These are phyloP conservation scores for Norana najaformis DNA, from an alignment of 2,888 invertebrate genomes.

Conservation along the genomic window DNA sequence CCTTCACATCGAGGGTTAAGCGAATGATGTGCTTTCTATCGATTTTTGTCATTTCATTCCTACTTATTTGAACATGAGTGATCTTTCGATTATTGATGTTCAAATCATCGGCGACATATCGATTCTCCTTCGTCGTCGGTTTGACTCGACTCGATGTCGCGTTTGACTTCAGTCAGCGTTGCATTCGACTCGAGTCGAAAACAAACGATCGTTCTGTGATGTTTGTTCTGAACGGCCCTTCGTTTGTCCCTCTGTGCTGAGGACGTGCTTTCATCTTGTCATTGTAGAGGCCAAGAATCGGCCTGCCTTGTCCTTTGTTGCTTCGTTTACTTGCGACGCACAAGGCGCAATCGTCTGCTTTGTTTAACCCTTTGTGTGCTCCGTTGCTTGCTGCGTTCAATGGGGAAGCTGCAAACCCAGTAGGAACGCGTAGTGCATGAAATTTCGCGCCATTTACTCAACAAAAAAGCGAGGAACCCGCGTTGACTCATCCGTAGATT, in stretches of 20 bases:
- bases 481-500: background rate
- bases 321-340: background rate
- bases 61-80: background rate
- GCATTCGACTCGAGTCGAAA: background rate
- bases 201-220: background rate
- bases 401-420: background rate
- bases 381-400: background rate
- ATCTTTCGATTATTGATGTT: background rate
- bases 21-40: background rate
- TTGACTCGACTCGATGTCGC: background rate
- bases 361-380: background rate
- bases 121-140: background rate
- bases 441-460: background rate
- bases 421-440: background rate
- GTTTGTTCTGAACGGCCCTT: background rate
- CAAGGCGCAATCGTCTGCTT: background rate
- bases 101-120: background rate
- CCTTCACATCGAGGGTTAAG: background rate
- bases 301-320: background rate
- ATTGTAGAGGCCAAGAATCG: background rate
- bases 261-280: constrained; percentile 13
- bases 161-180: background rate
- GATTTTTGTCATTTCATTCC: background rate
- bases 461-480: background rate
- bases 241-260: background rate